A percentile compares a stretch with the other conserved stretches of the same genome.
Conservation (phyloP, 1,140 invertebrate species). For the Cydia strobilella region DNA sequence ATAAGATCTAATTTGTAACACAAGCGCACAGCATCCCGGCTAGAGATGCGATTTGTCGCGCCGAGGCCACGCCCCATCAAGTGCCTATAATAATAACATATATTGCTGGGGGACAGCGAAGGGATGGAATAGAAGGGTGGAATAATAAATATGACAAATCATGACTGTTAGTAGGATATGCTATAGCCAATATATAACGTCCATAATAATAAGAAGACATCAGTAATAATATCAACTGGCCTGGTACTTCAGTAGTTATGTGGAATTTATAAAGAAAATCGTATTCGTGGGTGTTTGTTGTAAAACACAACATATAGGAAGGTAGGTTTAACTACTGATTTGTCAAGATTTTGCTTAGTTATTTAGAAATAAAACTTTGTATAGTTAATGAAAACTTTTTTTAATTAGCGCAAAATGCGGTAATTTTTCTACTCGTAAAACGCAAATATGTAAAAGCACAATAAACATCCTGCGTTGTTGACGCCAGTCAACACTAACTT, state of each 20-base stretch:
- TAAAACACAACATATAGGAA: too few relatives aligned
- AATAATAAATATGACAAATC: constrained; percentile 50
- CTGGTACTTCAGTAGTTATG: too few relatives aligned
- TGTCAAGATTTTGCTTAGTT: too few relatives aligned
- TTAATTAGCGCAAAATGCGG: too few relatives aligned
- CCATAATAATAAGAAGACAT: background rate
- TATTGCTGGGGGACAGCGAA: background rate
- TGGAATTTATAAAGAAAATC: too few relatives aligned
- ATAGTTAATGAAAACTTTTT: too few relatives aligned
- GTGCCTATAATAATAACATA: constrained; percentile 6
- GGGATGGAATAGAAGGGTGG: constrained; percentile 5
- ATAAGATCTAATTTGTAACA: background rate
- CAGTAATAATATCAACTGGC: background rate
- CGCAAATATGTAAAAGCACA: too few relatives aligned
- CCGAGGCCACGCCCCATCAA: background rate
- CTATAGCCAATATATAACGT: background rate
- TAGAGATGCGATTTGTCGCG: constrained; percentile 6
- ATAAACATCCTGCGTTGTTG: background rate
- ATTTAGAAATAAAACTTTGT: too few relatives aligned
- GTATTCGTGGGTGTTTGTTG: too few relatives aligned
- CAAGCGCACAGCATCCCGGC: background rate
- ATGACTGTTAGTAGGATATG: constrained; percentile 34
- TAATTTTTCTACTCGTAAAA: too few relatives aligned
- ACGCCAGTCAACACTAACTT: background rate
- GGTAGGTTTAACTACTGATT: too few relatives aligned